phyloP scores from a whole-genome alignment of 53 echinoderm and acorn worm genomes.

The Apostichopus leukothele region DNA sequence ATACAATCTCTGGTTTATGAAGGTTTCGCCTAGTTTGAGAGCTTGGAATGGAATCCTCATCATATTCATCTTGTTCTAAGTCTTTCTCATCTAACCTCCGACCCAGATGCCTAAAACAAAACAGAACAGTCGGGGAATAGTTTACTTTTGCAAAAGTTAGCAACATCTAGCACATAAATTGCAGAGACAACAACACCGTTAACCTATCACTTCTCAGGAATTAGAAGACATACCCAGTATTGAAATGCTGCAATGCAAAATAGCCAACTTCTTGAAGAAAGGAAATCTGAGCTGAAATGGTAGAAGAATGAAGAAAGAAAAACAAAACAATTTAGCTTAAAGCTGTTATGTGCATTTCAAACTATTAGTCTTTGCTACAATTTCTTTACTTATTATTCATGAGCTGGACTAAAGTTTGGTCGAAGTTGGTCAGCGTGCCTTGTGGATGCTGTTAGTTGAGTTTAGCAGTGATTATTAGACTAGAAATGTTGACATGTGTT shows the following conservation, averaged over 20 bases:
- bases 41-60: constrained; percentile 67
- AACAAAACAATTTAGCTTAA: not conserved
- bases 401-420: too few species aligned
- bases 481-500: too few species aligned
- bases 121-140: not conserved
- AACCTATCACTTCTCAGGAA: too few species aligned
- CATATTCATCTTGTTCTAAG: constrained; percentile 47
- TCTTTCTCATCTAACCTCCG: constrained; percentile 85
- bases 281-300: constrained; percentile 70
- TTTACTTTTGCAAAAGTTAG: too few species aligned
- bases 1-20: constrained; percentile 51
- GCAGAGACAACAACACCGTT: too few species aligned
- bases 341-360: too few species aligned
- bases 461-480: too few species aligned
- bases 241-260: not conserved
- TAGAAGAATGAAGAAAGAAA: not conserved
- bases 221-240: not conserved
- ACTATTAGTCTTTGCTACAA: too few species aligned
- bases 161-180: too few species aligned
- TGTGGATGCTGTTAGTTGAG: too few species aligned
- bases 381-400: too few species aligned
- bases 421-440: too few species aligned
- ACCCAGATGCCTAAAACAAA: constrained; percentile 54
- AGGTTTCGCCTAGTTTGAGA: constrained; percentile 58
- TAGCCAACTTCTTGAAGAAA: constrained; percentile 75